Conservation (phyloP, 2,113 vertebrate genomes). For the Taxidea taxus region DNA sequence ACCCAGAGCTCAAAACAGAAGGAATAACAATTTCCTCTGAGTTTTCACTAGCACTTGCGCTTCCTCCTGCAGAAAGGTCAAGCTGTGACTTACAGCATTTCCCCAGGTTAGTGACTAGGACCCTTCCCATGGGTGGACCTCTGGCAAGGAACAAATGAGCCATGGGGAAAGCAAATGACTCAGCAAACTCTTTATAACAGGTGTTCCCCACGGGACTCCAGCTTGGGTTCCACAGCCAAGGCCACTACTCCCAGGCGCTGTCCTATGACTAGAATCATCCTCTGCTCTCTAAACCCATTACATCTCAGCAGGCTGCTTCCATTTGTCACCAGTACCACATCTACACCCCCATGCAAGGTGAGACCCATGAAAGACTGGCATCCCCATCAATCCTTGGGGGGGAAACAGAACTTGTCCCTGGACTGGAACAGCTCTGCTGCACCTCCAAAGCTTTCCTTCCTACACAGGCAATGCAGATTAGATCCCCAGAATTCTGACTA, state of each 20-base stretch:
- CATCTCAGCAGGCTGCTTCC: neutral
- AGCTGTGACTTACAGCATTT: neutral
- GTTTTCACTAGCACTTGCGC: neutral
- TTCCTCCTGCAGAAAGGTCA: neutral
- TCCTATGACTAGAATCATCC: neutral
- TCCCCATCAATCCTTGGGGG: neutral
- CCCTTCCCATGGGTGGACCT: neutral
- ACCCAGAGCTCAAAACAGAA: neutral
- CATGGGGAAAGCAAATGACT: neutral
- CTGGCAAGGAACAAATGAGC: neutral
- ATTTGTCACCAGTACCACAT: neutral
- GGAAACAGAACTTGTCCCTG: neutral
- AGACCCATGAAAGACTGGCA: neutral
- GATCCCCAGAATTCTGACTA: neutral
- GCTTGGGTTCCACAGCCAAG: neutral
- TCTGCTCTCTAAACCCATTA: neutral
- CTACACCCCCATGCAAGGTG: neutral
- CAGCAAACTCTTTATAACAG: neutral
- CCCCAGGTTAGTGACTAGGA: neutral
- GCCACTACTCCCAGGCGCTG: neutral
- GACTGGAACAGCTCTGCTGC: neutral
- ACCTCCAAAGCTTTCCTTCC: neutral
- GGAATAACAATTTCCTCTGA: neutral
- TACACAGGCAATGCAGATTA: neutral
- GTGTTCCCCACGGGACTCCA: neutral